Evolutionary conservation across 2,113 vertebrate genomes (phyloP), one percentile per base, ranked within the genome.

Genomic region (Nipponia nippon): DNA sequence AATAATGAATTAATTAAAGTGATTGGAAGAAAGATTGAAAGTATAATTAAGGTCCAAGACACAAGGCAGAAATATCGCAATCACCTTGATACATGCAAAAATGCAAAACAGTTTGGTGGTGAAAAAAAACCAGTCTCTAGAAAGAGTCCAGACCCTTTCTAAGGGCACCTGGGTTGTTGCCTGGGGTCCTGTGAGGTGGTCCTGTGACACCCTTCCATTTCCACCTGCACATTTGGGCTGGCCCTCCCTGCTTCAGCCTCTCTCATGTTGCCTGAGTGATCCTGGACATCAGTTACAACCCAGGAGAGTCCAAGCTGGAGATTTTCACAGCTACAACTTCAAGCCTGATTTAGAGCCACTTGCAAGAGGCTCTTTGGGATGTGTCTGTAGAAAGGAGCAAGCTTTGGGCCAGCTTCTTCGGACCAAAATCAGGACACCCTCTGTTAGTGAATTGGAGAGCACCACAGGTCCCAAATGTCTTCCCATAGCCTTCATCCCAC

Each of bases 301-400:
- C 46, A 34, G 2, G 0, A 5, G 30, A 20, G 11, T 21, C 36
- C 23, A 10, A 26, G 5, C 25, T 2, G 6, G n/a, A 59, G 6
- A 15, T 86, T 76, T 63, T 30, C 7, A 59, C 15, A 62, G n/a
- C 6, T 53, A 5, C 27, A 40, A 72, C 8, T 86, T 70, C 42
- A 49, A 62, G 32, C 9, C 7, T 1, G 0, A 23, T 52, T 76
- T 34, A 72, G 13, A 89, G 44, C 29, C 29, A 22, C 11, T 91
- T 13, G 38, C 29, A 83, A 77, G 30, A 83, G 11, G 13, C 4
- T 58, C 15, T 76, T 79, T 56, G 17, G 46, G 47, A 56, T 47
- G 36, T 34, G 10, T 3, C 12, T 38, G 5, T 12, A 40, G 29
- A 75, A 85, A 79, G 25, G 6, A 32, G 7, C 13, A 73, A 69